A percentile compares a stretch with the other conserved stretches of the same genome.
Conservation (phyloP, 2,888 invertebrate genomes). For the Drosophila affinis region DNA sequence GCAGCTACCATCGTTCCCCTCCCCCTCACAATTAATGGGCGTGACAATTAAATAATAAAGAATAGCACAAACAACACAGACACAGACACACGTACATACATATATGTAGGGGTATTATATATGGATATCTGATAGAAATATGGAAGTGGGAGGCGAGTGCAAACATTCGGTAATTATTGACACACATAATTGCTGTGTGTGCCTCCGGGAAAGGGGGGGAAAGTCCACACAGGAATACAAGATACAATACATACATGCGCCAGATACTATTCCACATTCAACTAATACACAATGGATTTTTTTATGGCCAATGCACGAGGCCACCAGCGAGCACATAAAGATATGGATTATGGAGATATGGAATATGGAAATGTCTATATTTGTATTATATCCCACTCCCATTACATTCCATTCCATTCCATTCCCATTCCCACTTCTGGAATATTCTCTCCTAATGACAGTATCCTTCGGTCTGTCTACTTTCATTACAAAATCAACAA, state of each 20-base stretch:
- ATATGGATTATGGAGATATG: not conserved
- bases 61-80: not conserved
- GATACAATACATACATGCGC: not conserved
- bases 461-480: slow-evolving; percentile 1
- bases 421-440: not conserved
- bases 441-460: slow-evolving; percentile 19
- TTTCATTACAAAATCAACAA: slow-evolving; percentile 38
- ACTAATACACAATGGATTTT: slow-evolving; percentile 13
- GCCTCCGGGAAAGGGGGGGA: not conserved
- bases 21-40: not conserved
- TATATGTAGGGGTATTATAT: slow-evolving; percentile 1
- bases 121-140: slow-evolving; percentile 2
- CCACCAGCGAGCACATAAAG: not conserved
- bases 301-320: not conserved
- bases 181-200: slow-evolving; percentile 43
- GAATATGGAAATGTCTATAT: not conserved
- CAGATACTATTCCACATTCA: not conserved
- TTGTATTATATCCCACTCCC: not conserved
- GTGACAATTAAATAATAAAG: slow-evolving; percentile 30
- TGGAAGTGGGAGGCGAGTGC: slow-evolving; percentile 18
- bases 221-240: not conserved
- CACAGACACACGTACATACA: no score
- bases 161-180: slow-evolving; percentile 50
- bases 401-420: not conserved
- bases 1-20: not conserved